Evolutionary conservation across 2,888 invertebrate genomes (phyloP).

Genomic region (Cotesia congregata): DNA sequence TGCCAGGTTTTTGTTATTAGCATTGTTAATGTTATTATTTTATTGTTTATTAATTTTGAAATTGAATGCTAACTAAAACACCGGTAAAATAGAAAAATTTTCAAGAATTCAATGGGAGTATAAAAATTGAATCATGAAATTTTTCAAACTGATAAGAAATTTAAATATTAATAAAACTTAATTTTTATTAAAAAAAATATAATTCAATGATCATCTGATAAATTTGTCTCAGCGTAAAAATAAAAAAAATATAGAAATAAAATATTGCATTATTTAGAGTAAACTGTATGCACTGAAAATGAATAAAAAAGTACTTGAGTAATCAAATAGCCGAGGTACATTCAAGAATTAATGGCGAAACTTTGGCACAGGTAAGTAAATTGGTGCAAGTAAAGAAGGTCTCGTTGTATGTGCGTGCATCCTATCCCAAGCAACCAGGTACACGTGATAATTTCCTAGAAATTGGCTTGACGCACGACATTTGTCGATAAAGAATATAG

Average conservation of each 20-base stretch:
- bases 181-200: no score
- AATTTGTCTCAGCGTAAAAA: no score
- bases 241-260: no score
- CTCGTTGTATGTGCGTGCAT: constrained; percentile 32
- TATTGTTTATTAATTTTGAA: no score
- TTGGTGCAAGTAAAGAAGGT: background rate
- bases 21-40: no score
- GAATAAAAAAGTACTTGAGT: background rate
- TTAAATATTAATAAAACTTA: no score
- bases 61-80: no score
- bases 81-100: no score
- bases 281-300: background rate
- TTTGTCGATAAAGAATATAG: constrained; percentile 55
- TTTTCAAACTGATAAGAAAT: no score
- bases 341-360: background rate
- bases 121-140: no score
- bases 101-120: no score
- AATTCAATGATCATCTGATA: no score
- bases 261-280: background rate
- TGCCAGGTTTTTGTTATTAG: background rate
- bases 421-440: constrained; percentile 12
- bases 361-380: constrained; percentile 1
- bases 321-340: background rate
- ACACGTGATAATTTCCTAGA: constrained; percentile 62
- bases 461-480: constrained; percentile 63